A percentile compares a stretch with the other conserved stretches of the same genome.
phyloP scores from a whole-genome alignment of 2,113 vertebrate genomes.

The Burhinus oedicnemus region DNA sequence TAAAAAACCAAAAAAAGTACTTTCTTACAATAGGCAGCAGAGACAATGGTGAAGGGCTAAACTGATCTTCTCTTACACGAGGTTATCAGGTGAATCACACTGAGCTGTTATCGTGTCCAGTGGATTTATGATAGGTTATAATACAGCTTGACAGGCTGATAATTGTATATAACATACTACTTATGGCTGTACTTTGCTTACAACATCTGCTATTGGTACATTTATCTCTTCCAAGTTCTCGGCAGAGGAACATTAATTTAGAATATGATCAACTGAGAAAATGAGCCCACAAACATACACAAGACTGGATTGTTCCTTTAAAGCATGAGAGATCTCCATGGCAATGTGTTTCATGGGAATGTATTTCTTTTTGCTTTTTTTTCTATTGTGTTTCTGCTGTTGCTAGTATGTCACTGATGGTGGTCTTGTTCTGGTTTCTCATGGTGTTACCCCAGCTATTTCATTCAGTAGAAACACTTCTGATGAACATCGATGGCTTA shows the following conservation, averaged over 20 bases:
- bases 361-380: neutral
- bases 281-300: neutral
- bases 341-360: neutral
- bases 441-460: neutral
- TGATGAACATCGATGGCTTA: neutral
- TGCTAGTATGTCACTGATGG: neutral
- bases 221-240: neutral
- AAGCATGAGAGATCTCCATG: neutral
- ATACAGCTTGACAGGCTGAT: neutral
- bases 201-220: neutral
- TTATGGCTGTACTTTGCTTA: neutral
- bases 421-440: neutral
- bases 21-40: neutral
- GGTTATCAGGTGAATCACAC: neutral
- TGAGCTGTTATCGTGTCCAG: fast-evolving
- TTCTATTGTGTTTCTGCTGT: neutral
- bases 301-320: neutral
- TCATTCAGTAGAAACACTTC: neutral
- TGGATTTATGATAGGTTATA: neutral
- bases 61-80: neutral
- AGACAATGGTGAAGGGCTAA: neutral
- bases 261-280: neutral
- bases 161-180: neutral
- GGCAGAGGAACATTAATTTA: neutral
- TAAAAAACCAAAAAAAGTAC: neutral